Evolutionary conservation across 2,113 vertebrate genomes (phyloP).

Genomic region (Prinia subflava): DNA sequence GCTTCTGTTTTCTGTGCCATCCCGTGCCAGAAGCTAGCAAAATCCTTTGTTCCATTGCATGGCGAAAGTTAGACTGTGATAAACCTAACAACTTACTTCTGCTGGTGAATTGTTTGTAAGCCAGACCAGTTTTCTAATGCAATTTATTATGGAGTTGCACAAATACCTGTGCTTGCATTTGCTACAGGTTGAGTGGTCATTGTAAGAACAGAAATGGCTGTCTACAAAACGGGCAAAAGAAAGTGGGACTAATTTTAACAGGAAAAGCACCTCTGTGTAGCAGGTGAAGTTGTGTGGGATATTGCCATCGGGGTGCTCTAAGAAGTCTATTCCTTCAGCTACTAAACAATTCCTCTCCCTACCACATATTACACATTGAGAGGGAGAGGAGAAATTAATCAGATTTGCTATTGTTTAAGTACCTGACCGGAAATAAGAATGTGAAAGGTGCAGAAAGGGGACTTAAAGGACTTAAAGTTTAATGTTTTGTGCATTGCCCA

Average conservation of each 20-base stretch:
- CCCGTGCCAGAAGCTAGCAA: neutral
- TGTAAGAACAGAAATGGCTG: neutral
- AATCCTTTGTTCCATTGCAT: neutral
- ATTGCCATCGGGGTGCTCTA: accelerated
- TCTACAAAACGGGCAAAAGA: neutral
- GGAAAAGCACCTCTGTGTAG: neutral
- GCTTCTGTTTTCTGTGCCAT: neutral
- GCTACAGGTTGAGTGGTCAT: neutral
- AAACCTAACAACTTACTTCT: neutral
- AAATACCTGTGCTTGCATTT: neutral
- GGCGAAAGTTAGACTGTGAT: neutral
- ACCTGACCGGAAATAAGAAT: neutral
- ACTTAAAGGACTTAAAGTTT: neutral
- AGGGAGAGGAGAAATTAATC: neutral
- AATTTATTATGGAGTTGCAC: neutral
- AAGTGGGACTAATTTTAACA: neutral
- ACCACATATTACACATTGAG: neutral
- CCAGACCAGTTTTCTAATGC: neutral
- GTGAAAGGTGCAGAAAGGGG: neutral
- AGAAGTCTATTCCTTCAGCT: neutral
- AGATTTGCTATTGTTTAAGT: neutral
- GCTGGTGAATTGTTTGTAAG: neutral
- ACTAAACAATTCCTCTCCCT: neutral
- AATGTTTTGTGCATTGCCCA: neutral
- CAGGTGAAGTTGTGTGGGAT: neutral